phyloP scores from a whole-genome alignment of 2,797 vertebrate genomes.

The Zenarchopterus dispar region DNA sequence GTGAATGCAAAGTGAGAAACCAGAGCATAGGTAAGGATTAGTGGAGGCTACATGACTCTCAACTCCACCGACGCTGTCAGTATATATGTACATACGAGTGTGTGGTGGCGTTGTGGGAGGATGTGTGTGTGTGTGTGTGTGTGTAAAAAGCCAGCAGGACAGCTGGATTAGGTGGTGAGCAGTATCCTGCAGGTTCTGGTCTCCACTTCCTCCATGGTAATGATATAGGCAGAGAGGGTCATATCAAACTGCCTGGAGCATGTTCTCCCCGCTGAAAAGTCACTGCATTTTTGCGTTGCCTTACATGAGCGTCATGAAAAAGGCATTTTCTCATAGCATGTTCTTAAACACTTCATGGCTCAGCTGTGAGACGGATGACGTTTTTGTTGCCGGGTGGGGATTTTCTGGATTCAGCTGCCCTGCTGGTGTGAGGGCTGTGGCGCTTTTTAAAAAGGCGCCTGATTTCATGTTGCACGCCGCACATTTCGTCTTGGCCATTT shows the following conservation, averaged over 20 bases:
- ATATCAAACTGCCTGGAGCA: conserved; percentile 52
- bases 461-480: conserved; percentile 40
- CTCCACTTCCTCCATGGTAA: conserved; percentile 47
- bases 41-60: background rate
- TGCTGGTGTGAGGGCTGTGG: conserved; percentile 38
- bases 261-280: conserved; percentile 40
- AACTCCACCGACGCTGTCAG: conserved; percentile 10
- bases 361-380: conserved; percentile 54
- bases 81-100: background rate
- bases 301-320: conserved; percentile 37
- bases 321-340: conserved; percentile 49
- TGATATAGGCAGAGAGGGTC: conserved; percentile 55
- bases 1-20: conserved; percentile 14
- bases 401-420: conserved; percentile 62
- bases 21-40: conserved; percentile 9
- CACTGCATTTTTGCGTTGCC: conserved; percentile 10
- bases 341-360: conserved; percentile 43
- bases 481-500: conserved; percentile 41
- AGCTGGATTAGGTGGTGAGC: conserved; percentile 37
- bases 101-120: conserved; percentile 10
- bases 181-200: conserved; percentile 31
- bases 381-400: conserved; percentile 57
- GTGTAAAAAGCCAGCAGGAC: conserved; percentile 55
- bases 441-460: conserved; percentile 49
- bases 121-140: conserved; percentile 23